Evolutionary conservation across 2,888 invertebrate species (phyloP).

Genomic region (Atherix ibis): DNA sequence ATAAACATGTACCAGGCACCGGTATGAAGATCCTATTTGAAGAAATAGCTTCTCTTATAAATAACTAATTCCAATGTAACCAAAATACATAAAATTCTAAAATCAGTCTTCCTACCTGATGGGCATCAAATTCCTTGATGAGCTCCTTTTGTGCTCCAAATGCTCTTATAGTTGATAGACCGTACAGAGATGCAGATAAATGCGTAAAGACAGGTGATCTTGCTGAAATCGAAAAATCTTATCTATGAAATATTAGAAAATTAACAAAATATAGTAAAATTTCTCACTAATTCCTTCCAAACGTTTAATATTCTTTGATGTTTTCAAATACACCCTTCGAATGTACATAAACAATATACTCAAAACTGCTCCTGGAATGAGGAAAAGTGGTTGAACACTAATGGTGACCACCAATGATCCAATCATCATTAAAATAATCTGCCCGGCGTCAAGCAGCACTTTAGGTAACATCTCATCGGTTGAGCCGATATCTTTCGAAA

Average conservation of each 20-base stretch:
- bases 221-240: constrained; percentile 33
- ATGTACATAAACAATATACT: constrained; percentile 40
- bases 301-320: constrained; percentile 52
- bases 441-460: constrained; percentile 48
- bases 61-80: not conserved
- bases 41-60: not conserved
- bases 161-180: constrained; percentile 60
- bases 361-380: constrained; percentile 42
- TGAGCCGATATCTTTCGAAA: constrained; percentile 73
- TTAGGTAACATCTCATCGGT: constrained; percentile 63
- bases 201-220: constrained; percentile 69
- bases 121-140: constrained; percentile 41
- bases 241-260: not conserved
- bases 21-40: constrained; percentile 43
- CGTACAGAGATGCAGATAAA: constrained; percentile 55
- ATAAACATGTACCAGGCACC: constrained; percentile 51
- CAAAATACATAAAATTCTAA: too few species aligned
- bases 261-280: not conserved
- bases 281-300: constrained; percentile 45
- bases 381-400: constrained; percentile 41
- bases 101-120: constrained; percentile 39
- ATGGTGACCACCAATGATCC: constrained; percentile 47
- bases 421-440: constrained; percentile 34
- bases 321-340: constrained; percentile 45
- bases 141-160: constrained; percentile 47